Percentiles rank a stretch among this genome's conserved stretches.
phyloP scores from a whole-genome alignment of 2,113 vertebrate species.

The Sprattus sprattus region DNA sequence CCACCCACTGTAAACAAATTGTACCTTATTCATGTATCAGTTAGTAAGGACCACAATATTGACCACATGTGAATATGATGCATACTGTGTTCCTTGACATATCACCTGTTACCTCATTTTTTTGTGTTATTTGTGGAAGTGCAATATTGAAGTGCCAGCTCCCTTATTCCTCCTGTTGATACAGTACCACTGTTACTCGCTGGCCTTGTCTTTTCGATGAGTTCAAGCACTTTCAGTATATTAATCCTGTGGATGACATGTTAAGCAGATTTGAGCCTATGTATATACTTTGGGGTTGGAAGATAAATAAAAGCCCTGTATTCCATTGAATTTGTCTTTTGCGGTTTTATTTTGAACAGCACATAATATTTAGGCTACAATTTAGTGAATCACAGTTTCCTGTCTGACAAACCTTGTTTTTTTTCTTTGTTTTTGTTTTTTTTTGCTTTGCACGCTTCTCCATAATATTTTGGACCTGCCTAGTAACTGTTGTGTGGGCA shows the following conservation, averaged over 20 bases:
- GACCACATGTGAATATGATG: background rate
- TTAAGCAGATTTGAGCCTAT: slow-evolving; percentile 28
- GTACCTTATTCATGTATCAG: background rate
- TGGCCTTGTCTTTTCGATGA: slow-evolving; percentile 37
- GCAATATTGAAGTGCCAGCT: slow-evolving; percentile 56
- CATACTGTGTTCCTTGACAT: slow-evolving; percentile 27
- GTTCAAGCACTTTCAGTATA: slow-evolving; percentile 58
- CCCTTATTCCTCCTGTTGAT: slow-evolving; percentile 23
- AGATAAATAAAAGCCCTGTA: background rate
- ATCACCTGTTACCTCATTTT: slow-evolving; percentile 43
- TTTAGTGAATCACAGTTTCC: background rate
- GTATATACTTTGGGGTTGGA: slow-evolving; percentile 29
- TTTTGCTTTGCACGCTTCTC: background rate
- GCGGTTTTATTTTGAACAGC: background rate
- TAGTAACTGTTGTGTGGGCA: slow-evolving; percentile 46
- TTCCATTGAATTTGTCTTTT: background rate
- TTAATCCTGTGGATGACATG: slow-evolving; percentile 51
- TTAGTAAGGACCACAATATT: background rate
- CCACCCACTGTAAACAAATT: background rate
- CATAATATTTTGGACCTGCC: slow-evolving; percentile 50
- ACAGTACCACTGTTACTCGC: slow-evolving; percentile 25
- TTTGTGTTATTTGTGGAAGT: slow-evolving; percentile 35
- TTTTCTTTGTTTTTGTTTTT: background rate
- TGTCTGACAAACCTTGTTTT: background rate
- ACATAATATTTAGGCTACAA: background rate